These are phyloP conservation scores for Ascidia mentula DNA, from an alignment of 23 tunicate genomes.

Conservation along the genomic window DNA sequence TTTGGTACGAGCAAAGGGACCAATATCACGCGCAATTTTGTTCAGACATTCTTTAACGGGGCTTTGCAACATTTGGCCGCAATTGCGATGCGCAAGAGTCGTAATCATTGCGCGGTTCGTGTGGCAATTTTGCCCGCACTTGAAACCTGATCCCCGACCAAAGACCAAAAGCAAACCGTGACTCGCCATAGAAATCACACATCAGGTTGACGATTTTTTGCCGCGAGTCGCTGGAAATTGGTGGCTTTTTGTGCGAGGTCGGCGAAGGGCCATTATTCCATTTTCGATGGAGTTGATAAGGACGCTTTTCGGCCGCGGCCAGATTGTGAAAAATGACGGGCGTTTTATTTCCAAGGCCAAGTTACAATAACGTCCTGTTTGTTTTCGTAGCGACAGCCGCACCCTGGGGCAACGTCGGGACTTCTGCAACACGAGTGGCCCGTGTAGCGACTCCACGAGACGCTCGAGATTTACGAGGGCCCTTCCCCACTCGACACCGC, in stretches of 20 bases:
- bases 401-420: constrained; percentile 7
- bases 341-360: too few relatives aligned
- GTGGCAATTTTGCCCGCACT: background rate
- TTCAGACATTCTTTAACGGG: background rate
- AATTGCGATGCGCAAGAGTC: background rate
- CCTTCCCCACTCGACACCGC: background rate
- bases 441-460: background rate
- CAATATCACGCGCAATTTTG: too few relatives aligned
- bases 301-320: background rate
- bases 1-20: too few relatives aligned
- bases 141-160: background rate
- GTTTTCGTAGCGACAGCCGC: constrained; percentile 1
- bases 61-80: background rate
- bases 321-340: constrained; percentile 9
- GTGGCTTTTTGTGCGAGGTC: too few relatives aligned
- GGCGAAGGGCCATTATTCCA: constrained; percentile 1
- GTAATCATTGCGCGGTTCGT: background rate
- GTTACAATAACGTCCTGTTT: background rate
- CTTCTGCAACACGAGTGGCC: background rate
- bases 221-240: background rate
- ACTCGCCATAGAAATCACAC: background rate
- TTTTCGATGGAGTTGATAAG: background rate
- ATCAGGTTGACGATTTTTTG: background rate
- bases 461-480: background rate
- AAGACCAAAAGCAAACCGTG: background rate